Percentiles rank a stretch among this genome's conserved stretches.
Conservation (phyloP, 2,797 vertebrate genomes). For the Agapornis canus region DNA sequence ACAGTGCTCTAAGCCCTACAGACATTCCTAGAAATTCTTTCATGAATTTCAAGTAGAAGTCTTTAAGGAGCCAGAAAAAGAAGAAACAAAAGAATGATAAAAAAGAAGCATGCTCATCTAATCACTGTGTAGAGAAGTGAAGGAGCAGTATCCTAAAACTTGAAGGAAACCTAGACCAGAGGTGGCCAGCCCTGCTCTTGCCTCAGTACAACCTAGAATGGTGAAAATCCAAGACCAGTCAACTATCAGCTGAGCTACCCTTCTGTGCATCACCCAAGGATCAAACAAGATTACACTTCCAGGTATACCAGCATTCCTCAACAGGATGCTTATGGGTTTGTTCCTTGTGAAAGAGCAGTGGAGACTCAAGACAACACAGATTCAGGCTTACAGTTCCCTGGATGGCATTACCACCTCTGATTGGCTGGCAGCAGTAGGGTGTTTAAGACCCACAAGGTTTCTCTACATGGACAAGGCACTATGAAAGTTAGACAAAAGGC, state of each 20-base stretch:
- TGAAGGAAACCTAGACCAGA: not conserved
- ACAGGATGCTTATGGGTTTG: not conserved
- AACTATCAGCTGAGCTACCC: not conserved
- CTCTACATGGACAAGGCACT: not conserved
- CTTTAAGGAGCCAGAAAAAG: not conserved
- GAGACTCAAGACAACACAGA: not conserved
- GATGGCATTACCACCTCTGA: not conserved
- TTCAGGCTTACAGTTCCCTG: not conserved
- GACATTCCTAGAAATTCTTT: not conserved
- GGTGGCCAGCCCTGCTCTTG: not conserved
- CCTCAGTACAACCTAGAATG: not conserved
- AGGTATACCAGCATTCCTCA: not conserved
- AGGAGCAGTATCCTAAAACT: not conserved
- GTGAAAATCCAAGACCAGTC: not conserved
- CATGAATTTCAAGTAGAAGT: not conserved
- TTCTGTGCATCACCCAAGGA: not conserved
- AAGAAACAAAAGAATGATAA: not conserved
- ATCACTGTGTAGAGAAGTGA: not conserved
- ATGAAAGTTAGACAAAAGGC: not conserved
- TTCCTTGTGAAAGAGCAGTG: not conserved
- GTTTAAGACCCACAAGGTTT: not conserved
- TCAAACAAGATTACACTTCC: not conserved
- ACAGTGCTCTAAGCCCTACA: not conserved
- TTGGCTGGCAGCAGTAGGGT: not conserved
- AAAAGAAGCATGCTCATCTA: not conserved